Conservation (phyloP, 2,797 vertebrate genomes). For the Bovichtus variegatus region DNA sequence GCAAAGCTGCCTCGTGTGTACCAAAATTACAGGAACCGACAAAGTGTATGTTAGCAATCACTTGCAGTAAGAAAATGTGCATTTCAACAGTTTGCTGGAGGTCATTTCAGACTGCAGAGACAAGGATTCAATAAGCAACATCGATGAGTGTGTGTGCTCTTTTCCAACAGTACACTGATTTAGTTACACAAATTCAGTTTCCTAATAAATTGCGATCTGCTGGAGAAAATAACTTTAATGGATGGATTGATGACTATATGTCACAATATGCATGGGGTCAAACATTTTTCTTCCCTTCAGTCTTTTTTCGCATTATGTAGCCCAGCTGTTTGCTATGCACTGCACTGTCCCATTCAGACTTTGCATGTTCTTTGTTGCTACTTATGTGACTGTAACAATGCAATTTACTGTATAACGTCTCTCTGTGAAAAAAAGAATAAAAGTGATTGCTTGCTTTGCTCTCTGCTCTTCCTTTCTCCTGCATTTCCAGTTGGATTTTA, state of each 20-base stretch:
- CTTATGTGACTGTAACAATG: not conserved
- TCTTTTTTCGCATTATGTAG: not conserved
- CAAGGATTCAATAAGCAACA: not conserved
- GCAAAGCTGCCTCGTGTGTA: not conserved
- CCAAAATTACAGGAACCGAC: slow-evolving; percentile 6
- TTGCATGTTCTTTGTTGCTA: not conserved
- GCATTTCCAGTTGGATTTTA: not conserved
- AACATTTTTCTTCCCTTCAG: not conserved
- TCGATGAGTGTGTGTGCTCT: not conserved
- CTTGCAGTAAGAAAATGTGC: slow-evolving; percentile 1
- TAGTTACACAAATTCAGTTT: not conserved
- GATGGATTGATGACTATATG: not conserved
- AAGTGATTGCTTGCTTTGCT: not conserved
- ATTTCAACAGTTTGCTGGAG: not conserved
- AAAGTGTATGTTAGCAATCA: not conserved
- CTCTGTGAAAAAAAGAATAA: not conserved
- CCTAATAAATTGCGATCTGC: not conserved
- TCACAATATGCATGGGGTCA: not conserved
- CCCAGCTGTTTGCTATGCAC: not conserved
- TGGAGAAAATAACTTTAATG: not conserved
- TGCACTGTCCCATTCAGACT: not conserved
- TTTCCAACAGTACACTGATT: not conserved
- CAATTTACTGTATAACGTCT: not conserved
- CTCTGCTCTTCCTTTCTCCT: not conserved
- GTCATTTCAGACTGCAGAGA: not conserved